Conservation (phyloP, 2,797 vertebrate genomes). For the Enteromius fasciolatus region DNA sequence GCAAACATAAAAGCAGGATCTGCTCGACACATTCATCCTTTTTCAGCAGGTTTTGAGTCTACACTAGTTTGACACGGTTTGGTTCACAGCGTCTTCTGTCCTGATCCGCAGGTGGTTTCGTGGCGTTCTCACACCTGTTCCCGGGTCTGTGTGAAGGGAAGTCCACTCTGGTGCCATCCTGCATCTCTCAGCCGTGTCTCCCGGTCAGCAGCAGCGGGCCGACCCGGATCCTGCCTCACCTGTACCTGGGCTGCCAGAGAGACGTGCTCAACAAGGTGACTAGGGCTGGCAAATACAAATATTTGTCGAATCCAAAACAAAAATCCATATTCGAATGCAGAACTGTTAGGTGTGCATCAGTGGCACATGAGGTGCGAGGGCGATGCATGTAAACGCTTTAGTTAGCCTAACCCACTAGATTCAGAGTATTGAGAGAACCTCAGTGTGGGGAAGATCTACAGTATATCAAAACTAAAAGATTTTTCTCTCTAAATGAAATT, state of each 20-base stretch:
- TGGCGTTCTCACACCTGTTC: slow-evolving; percentile 88
- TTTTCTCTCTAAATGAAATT: background rate
- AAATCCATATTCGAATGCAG: too few relatives aligned
- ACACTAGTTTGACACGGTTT: background rate
- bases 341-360: background rate
- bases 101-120: slow-evolving; percentile 85
- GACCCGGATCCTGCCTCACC: slow-evolving; percentile 93
- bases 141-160: slow-evolving; percentile 94
- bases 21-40: background rate
- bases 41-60: background rate
- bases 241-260: slow-evolving; percentile 95
- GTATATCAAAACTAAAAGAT: background rate
- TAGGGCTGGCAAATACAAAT: too few relatives aligned
- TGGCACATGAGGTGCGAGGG: too few relatives aligned
- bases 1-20: background rate
- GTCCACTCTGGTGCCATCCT: slow-evolving; percentile 85
- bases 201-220: slow-evolving; percentile 86
- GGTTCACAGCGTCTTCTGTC: background rate
- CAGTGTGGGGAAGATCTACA: too few relatives aligned
- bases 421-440: too few relatives aligned
- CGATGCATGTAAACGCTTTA: too few relatives aligned
- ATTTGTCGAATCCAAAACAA: too few relatives aligned
- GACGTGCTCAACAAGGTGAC: slow-evolving; percentile 95
- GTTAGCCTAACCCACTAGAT: too few relatives aligned
- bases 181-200: slow-evolving; percentile 89